Evolutionary conservation across 2,113 vertebrate species (phyloP).

Genomic region (Chlorodrepanis virens): DNA sequence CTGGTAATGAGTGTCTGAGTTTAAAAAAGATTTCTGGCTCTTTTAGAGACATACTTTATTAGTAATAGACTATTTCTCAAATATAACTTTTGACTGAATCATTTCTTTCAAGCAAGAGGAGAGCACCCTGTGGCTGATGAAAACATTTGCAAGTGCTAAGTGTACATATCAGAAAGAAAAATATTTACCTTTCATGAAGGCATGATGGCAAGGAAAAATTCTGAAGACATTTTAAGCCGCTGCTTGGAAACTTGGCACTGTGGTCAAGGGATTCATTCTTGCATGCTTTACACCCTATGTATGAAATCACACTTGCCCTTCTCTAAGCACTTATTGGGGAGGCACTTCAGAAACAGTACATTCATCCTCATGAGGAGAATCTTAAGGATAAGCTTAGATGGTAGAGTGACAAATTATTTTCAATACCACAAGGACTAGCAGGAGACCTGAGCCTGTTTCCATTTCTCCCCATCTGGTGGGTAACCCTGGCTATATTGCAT

Average conservation of each 20-base stretch:
- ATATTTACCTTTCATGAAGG: slow-evolving; percentile 38
- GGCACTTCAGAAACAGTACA: neutral
- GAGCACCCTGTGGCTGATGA: neutral
- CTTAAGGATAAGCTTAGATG: neutral
- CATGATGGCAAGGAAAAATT: neutral
- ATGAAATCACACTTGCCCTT: neutral
- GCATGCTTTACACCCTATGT: neutral
- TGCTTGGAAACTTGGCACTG: neutral
- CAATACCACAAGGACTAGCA: neutral
- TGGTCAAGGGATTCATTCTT: neutral
- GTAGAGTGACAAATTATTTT: neutral
- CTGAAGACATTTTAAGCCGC: neutral
- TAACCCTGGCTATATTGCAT: neutral
- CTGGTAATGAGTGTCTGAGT: neutral
- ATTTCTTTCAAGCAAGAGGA: slow-evolving; percentile 1
- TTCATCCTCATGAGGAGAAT: neutral
- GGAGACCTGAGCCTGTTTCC: neutral
- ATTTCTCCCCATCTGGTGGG: neutral
- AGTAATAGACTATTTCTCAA: neutral
- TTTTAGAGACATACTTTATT: neutral
- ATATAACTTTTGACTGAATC: neutral
- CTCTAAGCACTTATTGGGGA: neutral
- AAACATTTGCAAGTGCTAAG: slow-evolving; percentile 21
- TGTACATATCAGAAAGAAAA: slow-evolving; percentile 22
- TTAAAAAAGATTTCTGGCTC: neutral